Conservation (phyloP, 1,140 invertebrate species). For the Platorchestia sp. region DNA sequence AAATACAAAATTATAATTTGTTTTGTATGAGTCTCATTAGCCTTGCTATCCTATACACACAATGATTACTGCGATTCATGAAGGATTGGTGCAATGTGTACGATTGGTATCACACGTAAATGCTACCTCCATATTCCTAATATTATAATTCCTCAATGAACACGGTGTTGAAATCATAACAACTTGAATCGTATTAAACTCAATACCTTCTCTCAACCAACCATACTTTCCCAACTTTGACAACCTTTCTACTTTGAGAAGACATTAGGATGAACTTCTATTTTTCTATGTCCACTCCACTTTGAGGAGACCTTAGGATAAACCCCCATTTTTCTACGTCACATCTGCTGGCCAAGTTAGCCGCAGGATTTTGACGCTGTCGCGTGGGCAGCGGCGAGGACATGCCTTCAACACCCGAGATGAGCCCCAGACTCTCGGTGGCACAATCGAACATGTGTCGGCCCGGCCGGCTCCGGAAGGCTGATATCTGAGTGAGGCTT, state of each 20-base stretch:
- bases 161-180: too few relatives aligned
- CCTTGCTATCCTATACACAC: too few relatives aligned
- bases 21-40: not conserved
- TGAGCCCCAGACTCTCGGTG: not conserved
- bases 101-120: too few relatives aligned
- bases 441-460: not conserved
- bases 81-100: too few relatives aligned
- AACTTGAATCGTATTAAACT: too few relatives aligned
- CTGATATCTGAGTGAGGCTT: not conserved
- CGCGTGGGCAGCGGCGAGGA: not conserved
- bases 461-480: not conserved
- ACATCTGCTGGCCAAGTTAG: not conserved
- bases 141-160: too few relatives aligned
- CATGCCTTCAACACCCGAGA: not conserved
- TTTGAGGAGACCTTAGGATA: not conserved
- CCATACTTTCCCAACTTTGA: too few relatives aligned
- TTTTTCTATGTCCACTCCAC: not conserved
- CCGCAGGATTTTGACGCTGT: not conserved
- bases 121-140: too few relatives aligned
- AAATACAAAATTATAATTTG: constrained; percentile 34
- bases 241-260: too few relatives aligned
- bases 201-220: too few relatives aligned
- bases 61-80: too few relatives aligned
- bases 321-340: not conserved
- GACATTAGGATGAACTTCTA: not conserved